A percentile compares a stretch with the other conserved stretches of the same genome.
Conservation (phyloP, 2,113 vertebrate genomes). For the Nematolebias whitei region DNA sequence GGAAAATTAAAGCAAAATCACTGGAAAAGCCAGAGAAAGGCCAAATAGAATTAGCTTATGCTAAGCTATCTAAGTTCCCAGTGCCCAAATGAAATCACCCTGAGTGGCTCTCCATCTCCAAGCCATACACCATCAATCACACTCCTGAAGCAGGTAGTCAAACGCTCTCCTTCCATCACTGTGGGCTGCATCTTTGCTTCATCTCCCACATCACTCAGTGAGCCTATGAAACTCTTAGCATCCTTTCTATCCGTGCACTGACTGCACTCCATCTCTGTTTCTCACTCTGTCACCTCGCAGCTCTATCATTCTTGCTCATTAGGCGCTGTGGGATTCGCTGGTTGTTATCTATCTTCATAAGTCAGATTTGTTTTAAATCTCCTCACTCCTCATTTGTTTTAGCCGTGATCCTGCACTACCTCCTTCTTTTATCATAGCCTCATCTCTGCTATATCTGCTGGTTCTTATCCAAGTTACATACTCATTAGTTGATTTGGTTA, state of each 20-base stretch:
- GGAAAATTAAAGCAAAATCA: too few species aligned
- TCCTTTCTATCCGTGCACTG: slow-evolving; percentile 32
- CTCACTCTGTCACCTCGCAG: slow-evolving; percentile 30
- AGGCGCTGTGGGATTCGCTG: slow-evolving; percentile 16
- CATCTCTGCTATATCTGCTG: too few species aligned
- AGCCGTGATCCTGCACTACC: not conserved
- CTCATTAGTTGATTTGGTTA: not conserved
- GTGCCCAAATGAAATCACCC: slow-evolving; percentile 44
- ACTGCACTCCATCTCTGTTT: slow-evolving; percentile 44
- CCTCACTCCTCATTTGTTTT: not conserved
- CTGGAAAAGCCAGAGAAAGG: slow-evolving; percentile 40
- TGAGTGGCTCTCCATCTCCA: slow-evolving; percentile 34
- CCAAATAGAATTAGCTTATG: slow-evolving; percentile 43
- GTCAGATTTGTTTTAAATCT: slow-evolving; percentile 24
- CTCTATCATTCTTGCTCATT: slow-evolving; percentile 50
- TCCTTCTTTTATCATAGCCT: slow-evolving; percentile 1
- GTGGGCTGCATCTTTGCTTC: slow-evolving; percentile 4
- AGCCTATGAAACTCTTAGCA: slow-evolving; percentile 16
- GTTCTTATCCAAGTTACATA: too few species aligned
- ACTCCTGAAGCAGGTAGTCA: slow-evolving; percentile 25
- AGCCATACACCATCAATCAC: slow-evolving; percentile 53
- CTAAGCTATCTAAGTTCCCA: slow-evolving; percentile 31
- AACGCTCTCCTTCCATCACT: slow-evolving; percentile 29
- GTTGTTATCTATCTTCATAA: slow-evolving; percentile 29
- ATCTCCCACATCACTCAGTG: slow-evolving; percentile 26